Evolutionary conservation across 1,140 invertebrate species (phyloP), one percentile per base, ranked within the genome.

Genomic region (Asobara japonica): DNA sequence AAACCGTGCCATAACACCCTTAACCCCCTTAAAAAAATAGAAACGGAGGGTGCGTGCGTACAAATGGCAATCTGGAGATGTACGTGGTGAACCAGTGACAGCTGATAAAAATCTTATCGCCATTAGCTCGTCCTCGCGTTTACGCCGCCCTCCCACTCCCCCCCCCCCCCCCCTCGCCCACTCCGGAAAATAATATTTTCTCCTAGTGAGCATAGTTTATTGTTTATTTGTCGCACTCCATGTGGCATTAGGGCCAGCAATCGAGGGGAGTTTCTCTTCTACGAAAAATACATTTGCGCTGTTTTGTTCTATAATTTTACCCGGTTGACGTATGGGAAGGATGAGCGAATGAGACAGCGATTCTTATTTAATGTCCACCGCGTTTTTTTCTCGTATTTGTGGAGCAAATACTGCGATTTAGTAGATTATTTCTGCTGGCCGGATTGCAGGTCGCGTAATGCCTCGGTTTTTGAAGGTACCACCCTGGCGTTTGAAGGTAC

Each of bases 91-190:
- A 71, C 60, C 62, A 71, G 62, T 72, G 71, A 72, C 69, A 75
- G 62, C 62, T 56, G 74, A 75, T 75, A 72, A 75, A n/a, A 69
- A 72, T 72, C 74, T 72, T 72, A 72, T 75, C 69, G 67, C 69
- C 74, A 72, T 75, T 75, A 72, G 71, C 74, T 30, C 56, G 22
- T 48, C 48, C 41, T 65, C 61, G 45, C 51, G 29, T 61, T 48
- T 61, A 60, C 31, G 51, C 51, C 22, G 41, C 22, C 16, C 22
- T 67, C 30, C n/a, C n/a, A n/a, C 25, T 67, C 41, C 41, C 48
- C 30, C 3, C 25, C n/a, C 22, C 4, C 16, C 22, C 30, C 38
- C 38, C 8, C 30, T 22, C 38, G 22, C 16, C 20, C 16, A 10
- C 27, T 29, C 22, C 33, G 13, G 41, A 6, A 11, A 29, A 33